Base-by-base conservation (phyloP, 2,113 vertebrate genomes). In the Jaculus jaculus region DNA sequence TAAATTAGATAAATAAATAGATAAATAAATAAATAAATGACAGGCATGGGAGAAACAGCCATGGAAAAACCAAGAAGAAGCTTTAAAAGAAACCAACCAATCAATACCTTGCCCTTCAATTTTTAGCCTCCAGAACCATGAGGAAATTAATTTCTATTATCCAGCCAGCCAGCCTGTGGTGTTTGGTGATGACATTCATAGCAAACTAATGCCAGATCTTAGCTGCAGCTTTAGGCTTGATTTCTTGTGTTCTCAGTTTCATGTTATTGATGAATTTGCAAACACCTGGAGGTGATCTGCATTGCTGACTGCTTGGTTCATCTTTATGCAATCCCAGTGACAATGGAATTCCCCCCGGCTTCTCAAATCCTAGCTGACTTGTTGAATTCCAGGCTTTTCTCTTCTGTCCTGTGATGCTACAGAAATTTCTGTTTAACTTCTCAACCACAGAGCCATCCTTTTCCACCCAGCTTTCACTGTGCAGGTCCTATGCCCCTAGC, bases 191-290 rank as follows among this genome's bases (percentile, higher is more conserved):
- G n/a, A 80, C 39, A 94, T 28, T 60, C 54, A 63, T 69, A n/a
- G 51, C 12, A 72, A 63, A 87, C 16, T 47, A 47, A 63, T 34
- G 42, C n/a, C 73, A 42, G 37, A 54, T 80, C 80, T 60, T 90
- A 21, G 23, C 4, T 72, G 30, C 23, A 83, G 47, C 75, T 78
- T 60, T 58, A 11, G 78, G 77, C 30, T 66, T 84, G 61, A 13
- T 26, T 82, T 90, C 42, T 83, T 93, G 34, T 66, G 54, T 71
- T 72, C 54, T 87, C 23, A 87, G 58, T n/a, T 77, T 37, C 18
- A 2, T 78, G 71, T 90, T 86, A 78, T 63, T 81, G 72, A 69
- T 69, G 72, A 90, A 72, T 71, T 81, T 90, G 28, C 39, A 87
- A 60, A 83, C 32, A 16, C 63, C 87, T 87, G 28, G 30, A 87